A percentile compares a stretch with the other conserved stretches of the same genome.
Conservation (phyloP, 2,888 invertebrate species). For the Gortyna flavago region DNA sequence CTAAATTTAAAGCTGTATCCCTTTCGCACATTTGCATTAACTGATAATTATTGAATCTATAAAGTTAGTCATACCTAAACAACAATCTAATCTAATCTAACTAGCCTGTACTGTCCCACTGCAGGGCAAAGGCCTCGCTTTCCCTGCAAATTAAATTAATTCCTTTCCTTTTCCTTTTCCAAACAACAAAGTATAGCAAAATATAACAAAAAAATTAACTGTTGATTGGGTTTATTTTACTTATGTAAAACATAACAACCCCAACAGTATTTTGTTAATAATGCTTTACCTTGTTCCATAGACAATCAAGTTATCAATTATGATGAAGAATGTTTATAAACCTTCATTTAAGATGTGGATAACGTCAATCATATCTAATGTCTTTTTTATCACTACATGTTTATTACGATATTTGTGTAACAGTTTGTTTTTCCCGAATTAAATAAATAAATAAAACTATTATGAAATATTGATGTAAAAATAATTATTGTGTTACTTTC, state of each 20-base stretch:
- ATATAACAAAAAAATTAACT: not conserved
- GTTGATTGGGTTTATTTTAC: not conserved
- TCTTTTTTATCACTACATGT: too few relatives aligned
- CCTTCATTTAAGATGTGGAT: too few relatives aligned
- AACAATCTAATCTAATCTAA: too few relatives aligned
- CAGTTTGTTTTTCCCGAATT: too few relatives aligned
- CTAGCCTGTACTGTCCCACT: too few relatives aligned
- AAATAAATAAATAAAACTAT: too few relatives aligned
- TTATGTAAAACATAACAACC: not conserved
- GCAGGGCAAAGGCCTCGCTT: too few relatives aligned
- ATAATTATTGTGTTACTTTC: not conserved
- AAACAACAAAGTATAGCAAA: not conserved
- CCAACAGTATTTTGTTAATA: not conserved
- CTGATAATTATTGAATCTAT: conserved; percentile 18
- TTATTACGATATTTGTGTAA: too few relatives aligned
- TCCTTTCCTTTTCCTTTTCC: too few relatives aligned
- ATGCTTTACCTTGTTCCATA: not conserved
- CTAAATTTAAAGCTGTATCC: not conserved
- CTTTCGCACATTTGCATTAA: not conserved
- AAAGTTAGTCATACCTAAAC: conserved; percentile 10
- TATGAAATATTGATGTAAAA: not conserved
- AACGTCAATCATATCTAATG: too few relatives aligned
- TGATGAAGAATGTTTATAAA: not conserved
- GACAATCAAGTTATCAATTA: not conserved
- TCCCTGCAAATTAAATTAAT: too few relatives aligned